phyloP scores from a whole-genome alignment of 2,113 vertebrate genomes.

The Boulengeromyrus knoepffleri region DNA sequence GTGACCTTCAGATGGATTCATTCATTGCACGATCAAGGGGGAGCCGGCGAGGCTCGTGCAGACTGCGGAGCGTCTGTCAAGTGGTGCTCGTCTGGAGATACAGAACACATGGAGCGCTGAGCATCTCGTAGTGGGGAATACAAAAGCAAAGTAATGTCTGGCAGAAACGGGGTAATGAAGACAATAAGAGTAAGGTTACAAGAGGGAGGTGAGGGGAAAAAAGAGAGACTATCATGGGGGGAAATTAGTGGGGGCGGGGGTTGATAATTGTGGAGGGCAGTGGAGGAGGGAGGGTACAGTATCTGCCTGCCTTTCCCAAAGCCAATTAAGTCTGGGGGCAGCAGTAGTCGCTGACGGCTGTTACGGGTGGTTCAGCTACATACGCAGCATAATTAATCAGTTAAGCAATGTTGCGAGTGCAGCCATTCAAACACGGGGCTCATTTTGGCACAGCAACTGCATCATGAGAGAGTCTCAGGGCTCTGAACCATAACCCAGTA shows the following conservation, averaged over 20 bases:
- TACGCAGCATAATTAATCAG: slow-evolving; percentile 39
- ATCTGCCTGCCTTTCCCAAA: background rate
- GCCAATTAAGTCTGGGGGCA: slow-evolving; percentile 34
- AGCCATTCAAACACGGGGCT: slow-evolving; percentile 6
- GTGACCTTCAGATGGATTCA: background rate
- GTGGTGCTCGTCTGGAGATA: background rate
- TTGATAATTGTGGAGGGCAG: background rate
- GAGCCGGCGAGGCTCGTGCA: background rate
- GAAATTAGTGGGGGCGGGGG: background rate
- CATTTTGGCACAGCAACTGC: background rate
- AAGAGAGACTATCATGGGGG: background rate
- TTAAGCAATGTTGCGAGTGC: slow-evolving; percentile 45
- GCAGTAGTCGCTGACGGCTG: slow-evolving; percentile 35
- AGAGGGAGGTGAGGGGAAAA: background rate
- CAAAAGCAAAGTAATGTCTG: background rate
- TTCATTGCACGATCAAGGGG: background rate
- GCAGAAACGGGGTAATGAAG: background rate
- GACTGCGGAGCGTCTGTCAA: background rate
- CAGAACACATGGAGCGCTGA: background rate
- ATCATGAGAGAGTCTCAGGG: background rate
- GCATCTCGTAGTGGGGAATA: background rate
- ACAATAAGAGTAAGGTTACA: background rate
- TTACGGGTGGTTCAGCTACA: slow-evolving; percentile 34
- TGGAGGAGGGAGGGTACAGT: background rate
- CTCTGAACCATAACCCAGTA: background rate